These are phyloP conservation scores for Peromyscus leucopus DNA, from an alignment of 2,113 vertebrate genomes.

Conservation along the genomic window DNA sequence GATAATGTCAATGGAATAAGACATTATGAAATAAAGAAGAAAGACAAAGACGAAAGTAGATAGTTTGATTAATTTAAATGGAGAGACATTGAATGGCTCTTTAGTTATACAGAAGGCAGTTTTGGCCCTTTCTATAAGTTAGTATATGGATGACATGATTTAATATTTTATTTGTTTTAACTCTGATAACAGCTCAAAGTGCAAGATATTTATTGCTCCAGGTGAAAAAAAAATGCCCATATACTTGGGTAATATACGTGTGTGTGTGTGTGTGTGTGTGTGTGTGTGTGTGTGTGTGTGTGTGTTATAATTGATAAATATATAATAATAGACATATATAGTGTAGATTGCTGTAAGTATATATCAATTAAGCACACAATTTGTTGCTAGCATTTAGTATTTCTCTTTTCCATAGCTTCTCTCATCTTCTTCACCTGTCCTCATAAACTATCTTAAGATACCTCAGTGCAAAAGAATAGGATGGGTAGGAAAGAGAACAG, in stretches of 20 bases:
- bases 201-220: not conserved
- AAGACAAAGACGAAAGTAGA: not conserved
- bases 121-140: constrained; percentile 8
- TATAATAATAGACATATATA: not conserved
- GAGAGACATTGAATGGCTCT: not conserved
- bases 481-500: not conserved
- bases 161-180: not conserved
- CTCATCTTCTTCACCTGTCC: not conserved
- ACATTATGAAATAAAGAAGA: not conserved
- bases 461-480: not conserved
- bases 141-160: not conserved
- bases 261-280: too few relatives aligned
- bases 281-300: too few relatives aligned
- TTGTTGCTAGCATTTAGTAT: not conserved
- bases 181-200: not conserved
- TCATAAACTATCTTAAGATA: not conserved
- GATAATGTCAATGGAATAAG: not conserved
- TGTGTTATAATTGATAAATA: not conserved
- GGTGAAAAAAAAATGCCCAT: not conserved
- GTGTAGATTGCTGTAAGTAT: not conserved
- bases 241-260: not conserved
- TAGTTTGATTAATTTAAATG: constrained; percentile 13
- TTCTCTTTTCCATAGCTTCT: not conserved
- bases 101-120: constrained; percentile 35
- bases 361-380: not conserved